Evolutionary conservation across 2,113 vertebrate genomes (phyloP).

Genomic region (Orycteropus afer): DNA sequence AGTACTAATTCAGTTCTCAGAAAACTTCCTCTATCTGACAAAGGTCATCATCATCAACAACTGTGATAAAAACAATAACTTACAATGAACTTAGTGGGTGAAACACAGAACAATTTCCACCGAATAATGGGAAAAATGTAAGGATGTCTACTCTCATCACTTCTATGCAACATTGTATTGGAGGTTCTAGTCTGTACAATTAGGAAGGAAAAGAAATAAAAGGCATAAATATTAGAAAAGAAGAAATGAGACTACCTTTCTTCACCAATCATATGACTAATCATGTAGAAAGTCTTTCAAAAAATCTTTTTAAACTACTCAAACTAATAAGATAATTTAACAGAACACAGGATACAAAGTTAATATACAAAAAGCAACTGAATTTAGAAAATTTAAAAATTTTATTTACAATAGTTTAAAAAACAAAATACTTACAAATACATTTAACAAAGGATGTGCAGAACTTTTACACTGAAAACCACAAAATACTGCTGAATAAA

Average conservation of each 20-base stretch:
- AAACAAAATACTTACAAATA: constrained; percentile 14
- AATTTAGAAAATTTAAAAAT: background rate
- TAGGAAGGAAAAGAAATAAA: background rate
- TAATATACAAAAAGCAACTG: background rate
- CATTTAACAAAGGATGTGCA: too few species aligned
- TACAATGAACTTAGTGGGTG: background rate
- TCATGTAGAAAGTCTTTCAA: background rate
- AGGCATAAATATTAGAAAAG: background rate
- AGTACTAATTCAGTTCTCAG: background rate
- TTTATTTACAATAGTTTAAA: constrained; percentile 18
- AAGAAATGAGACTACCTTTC: background rate
- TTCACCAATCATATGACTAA: background rate
- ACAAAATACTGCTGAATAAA: too few species aligned
- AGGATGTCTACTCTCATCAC: background rate
- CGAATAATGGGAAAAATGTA: background rate
- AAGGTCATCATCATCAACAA: background rate
- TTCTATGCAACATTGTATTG: background rate
- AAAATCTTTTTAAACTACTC: background rate
- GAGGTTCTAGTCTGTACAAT: background rate
- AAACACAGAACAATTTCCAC: background rate
- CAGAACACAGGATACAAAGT: background rate
- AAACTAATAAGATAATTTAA: constrained; percentile 11
- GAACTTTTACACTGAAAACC: too few species aligned
- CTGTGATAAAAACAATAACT: background rate
- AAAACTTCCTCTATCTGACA: background rate